Evolutionary conservation across 2,113 vertebrate genomes (phyloP).

Genomic region (Irena cyanogastra): DNA sequence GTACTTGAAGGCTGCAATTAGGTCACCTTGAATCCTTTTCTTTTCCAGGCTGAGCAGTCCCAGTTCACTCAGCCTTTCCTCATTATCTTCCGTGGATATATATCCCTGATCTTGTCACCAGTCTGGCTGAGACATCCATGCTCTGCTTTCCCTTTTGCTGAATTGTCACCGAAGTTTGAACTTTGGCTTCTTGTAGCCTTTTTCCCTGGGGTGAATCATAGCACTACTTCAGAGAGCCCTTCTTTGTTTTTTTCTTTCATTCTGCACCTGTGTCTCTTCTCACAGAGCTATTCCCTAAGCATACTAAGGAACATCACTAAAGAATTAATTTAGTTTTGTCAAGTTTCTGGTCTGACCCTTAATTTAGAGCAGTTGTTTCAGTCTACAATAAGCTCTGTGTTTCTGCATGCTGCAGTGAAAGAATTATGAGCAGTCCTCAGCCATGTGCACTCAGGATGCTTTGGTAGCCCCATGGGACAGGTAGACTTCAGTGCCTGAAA

Average conservation of each 20-base stretch:
- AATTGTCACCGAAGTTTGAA: neutral
- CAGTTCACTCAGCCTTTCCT: neutral
- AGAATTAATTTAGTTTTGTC: slow-evolving; percentile 41
- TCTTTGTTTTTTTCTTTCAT: neutral
- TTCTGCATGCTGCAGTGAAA: neutral
- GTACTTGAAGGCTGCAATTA: neutral
- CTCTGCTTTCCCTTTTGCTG: neutral
- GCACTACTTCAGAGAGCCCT: neutral
- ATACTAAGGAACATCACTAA: neutral
- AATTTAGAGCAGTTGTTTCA: slow-evolving; percentile 36
- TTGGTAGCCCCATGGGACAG: neutral
- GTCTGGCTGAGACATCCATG: neutral
- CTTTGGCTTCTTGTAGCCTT: neutral
- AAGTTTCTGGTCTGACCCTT: slow-evolving; percentile 29
- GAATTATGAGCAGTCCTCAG: slow-evolving; percentile 51
- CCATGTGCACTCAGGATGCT: slow-evolving; percentile 38
- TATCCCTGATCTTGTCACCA: neutral
- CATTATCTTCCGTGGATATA: neutral
- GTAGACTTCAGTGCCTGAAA: slow-evolving; percentile 37
- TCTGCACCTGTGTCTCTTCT: slow-evolving; percentile 38
- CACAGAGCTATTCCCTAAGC: slow-evolving; percentile 24
- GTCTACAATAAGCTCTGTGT: slow-evolving; percentile 46
- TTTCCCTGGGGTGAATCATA: neutral
- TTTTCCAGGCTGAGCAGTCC: neutral
- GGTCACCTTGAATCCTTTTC: neutral